Percentiles rank a stretch among this genome's conserved stretches.
Evolutionary conservation across 2,888 invertebrate genomes (phyloP).

Genomic region (Synanthedon formicaeformis): DNA sequence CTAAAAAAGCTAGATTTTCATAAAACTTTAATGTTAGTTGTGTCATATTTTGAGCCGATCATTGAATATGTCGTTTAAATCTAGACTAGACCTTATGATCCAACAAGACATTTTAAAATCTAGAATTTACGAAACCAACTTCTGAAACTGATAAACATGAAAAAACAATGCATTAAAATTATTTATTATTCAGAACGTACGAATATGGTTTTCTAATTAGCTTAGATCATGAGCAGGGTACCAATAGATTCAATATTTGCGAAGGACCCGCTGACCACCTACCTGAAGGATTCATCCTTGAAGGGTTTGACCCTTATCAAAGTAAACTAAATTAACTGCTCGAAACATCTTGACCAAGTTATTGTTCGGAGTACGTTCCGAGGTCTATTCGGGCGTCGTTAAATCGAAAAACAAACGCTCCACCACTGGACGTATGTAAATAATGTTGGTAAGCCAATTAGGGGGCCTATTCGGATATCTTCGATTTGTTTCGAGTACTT

Average conservation of each 20-base stretch:
- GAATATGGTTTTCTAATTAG: no score
- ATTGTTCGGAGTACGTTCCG: slow-evolving; percentile 32
- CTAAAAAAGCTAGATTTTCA: no score
- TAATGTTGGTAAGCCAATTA: slow-evolving; percentile 42
- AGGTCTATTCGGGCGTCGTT: slow-evolving; percentile 28
- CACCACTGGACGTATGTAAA: slow-evolving; percentile 36
- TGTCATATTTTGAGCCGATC: no score
- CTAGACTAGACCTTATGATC: no score
- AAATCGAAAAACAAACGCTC: slow-evolving; percentile 58
- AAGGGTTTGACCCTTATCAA: slow-evolving; percentile 61
- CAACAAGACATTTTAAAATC: no score
- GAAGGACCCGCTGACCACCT: slow-evolving; percentile 37
- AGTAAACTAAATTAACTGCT: slow-evolving; percentile 66
- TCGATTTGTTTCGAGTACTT: slow-evolving; percentile 1
- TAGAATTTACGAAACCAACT: no score
- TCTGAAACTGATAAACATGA: no score
- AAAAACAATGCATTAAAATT: no score
- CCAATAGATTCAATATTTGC: slow-evolving; percentile 45
- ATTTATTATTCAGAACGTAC: no score
- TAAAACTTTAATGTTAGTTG: no score
- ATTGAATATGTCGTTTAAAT: no score
- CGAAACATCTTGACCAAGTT: slow-evolving; percentile 66
- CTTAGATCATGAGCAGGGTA: no score
- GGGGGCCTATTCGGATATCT: slow-evolving; percentile 2
- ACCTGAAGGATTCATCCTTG: slow-evolving; percentile 47